Conservation (phyloP, 2,888 invertebrate species). For the Archaeoteleia sp. region DNA sequence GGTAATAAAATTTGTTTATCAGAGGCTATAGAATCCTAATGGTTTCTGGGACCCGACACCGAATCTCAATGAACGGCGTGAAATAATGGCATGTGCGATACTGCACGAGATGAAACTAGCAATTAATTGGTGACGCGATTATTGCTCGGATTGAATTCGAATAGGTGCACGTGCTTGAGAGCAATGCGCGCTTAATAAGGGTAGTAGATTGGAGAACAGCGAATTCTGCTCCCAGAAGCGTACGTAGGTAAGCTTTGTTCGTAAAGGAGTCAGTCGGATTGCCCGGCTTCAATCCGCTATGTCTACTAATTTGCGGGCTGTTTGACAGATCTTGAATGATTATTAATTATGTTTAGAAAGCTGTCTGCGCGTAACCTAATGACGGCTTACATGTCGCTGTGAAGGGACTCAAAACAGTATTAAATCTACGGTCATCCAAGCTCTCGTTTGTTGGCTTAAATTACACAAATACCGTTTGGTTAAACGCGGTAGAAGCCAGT, state of each 20-base stretch:
- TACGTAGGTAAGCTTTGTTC: slow-evolving; percentile 10
- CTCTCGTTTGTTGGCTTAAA: slow-evolving; percentile 16
- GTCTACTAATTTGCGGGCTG: slow-evolving; percentile 71
- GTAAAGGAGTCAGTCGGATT: slow-evolving; percentile 17
- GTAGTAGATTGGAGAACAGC: slow-evolving; percentile 2
- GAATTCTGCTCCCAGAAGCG: slow-evolving; percentile 8
- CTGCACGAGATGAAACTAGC: slow-evolving; percentile 1
- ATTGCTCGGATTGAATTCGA: slow-evolving; percentile 9
- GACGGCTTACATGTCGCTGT: slow-evolving; percentile 34
- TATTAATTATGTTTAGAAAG: slow-evolving; percentile 72
- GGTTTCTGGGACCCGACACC: not conserved
- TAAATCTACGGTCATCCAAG: slow-evolving; percentile 60
- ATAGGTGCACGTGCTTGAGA: slow-evolving; percentile 14
- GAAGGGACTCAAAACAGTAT: slow-evolving; percentile 60
- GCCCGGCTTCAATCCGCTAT: slow-evolving; percentile 34
- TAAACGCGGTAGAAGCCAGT: slow-evolving; percentile 6
- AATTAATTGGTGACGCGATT: slow-evolving; percentile 13
- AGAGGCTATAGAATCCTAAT: slow-evolving; percentile 2
- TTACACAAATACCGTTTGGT: slow-evolving; percentile 42
- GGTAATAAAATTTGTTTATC: not conserved
- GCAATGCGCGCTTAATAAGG: slow-evolving; percentile 12
- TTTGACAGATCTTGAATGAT: slow-evolving; percentile 72
- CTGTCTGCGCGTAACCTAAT: slow-evolving; percentile 44
- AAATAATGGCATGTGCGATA: slow-evolving; percentile 8
- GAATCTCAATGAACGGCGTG: not conserved